phyloP scores from a whole-genome alignment of 1,140 invertebrate species.

The Piezodorus guildinii region DNA sequence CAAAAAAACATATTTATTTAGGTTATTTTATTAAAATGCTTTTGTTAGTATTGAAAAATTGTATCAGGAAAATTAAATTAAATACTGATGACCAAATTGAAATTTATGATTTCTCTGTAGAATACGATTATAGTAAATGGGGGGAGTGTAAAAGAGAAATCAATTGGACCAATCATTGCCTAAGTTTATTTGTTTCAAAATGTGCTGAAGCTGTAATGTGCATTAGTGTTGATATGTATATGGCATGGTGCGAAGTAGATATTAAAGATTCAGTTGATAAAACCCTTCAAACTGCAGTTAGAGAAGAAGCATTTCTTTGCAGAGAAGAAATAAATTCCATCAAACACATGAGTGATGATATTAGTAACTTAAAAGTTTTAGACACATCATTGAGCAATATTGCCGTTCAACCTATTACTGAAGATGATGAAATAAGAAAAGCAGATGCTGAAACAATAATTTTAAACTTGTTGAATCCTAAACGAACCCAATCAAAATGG shows the following conservation, averaged over 20 bases:
- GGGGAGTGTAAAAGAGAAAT: not conserved
- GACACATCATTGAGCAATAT: conserved; percentile 1
- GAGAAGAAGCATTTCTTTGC: conserved; percentile 14
- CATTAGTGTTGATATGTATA: conserved; percentile 18
- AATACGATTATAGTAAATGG: conserved; percentile 17
- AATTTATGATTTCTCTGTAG: conserved; percentile 6
- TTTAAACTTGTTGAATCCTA: conserved; percentile 11
- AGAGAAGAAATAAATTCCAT: conserved; percentile 6
- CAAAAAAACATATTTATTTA: conserved; percentile 1
- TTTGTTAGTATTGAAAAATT: not conserved
- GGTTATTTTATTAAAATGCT: not conserved
- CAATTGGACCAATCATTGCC: conserved; percentile 13
- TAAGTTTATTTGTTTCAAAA: conserved; percentile 1
- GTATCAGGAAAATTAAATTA: not conserved
- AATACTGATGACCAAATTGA: too few species aligned
- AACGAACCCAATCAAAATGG: conserved; percentile 12
- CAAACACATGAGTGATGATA: not conserved
- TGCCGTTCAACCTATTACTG: conserved; percentile 9
- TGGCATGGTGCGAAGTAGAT: conserved; percentile 17
- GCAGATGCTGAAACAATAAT: conserved; percentile 14
- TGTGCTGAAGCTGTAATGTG: not conserved
- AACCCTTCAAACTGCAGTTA: conserved; percentile 10
- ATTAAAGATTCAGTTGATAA: not conserved
- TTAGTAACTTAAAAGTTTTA: not conserved
- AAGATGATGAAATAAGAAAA: conserved; percentile 18